Evolutionary conservation across 1,140 invertebrate species (phyloP).

Genomic region (Caerostris extrusa): DNA sequence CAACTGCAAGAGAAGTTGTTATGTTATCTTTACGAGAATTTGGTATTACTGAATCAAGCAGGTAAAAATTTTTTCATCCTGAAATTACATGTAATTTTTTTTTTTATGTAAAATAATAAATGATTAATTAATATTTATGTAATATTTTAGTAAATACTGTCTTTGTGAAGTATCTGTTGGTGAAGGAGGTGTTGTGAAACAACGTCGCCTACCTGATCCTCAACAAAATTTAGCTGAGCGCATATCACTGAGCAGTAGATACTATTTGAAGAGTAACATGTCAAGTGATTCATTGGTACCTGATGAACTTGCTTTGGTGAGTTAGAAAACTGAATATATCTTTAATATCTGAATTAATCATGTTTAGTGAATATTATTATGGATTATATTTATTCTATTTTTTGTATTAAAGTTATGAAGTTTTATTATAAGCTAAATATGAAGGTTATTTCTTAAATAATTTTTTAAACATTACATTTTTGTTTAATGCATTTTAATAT

Average conservation of each 20-base stretch:
- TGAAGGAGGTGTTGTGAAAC: constrained; percentile 95
- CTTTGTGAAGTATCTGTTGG: constrained; percentile 97
- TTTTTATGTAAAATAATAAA: too few relatives aligned
- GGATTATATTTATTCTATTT: too few relatives aligned
- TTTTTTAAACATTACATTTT: too few relatives aligned
- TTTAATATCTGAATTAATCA: too few relatives aligned
- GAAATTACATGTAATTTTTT: not conserved
- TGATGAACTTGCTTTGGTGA: constrained; percentile 91
- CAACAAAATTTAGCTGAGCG: constrained; percentile 97
- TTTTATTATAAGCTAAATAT: too few relatives aligned
- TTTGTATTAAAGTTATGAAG: too few relatives aligned
- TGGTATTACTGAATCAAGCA: constrained; percentile 94
- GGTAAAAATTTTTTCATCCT: constrained; percentile 60
- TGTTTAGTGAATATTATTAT: too few relatives aligned
- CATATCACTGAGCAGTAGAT: constrained; percentile 87
- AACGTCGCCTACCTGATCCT: constrained; percentile 95
- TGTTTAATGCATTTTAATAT: too few relatives aligned
- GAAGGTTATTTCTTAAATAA: too few relatives aligned
- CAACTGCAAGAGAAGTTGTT: constrained; percentile 98
- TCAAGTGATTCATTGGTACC: constrained; percentile 97
- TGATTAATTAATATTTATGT: too few relatives aligned
- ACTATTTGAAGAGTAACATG: constrained; percentile 98
- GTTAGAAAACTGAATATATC: not conserved
- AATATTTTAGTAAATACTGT: constrained; percentile 87
- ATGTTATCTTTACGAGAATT: constrained; percentile 98